Percentiles rank a stretch among this genome's conserved stretches.
Evolutionary conservation across 1,140 invertebrate species (phyloP).

Genomic region (Aphis craccivora): DNA sequence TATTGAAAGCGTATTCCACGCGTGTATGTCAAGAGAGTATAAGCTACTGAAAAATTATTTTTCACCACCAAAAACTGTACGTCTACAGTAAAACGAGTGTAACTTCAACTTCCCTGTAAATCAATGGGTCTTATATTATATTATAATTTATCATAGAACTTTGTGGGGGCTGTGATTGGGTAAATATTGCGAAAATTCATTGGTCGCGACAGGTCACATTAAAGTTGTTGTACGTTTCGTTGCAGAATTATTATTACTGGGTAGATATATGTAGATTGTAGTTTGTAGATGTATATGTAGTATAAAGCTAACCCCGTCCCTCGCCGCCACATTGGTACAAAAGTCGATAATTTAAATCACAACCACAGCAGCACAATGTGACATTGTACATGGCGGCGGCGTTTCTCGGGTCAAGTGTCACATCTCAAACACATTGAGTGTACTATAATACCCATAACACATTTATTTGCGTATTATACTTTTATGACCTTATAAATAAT

Average conservation of each 20-base stretch:
- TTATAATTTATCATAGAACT: neutral
- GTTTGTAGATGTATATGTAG: neutral
- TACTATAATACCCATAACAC: neutral
- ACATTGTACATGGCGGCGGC: neutral
- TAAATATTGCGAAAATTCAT: neutral
- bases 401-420: neutral
- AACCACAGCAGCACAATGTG: neutral
- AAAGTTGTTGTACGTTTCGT: neutral
- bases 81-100: neutral
- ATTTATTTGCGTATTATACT: neutral
- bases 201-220: neutral
- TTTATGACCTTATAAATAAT: neutral
- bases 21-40: neutral
- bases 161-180: neutral
- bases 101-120: fast-evolving
- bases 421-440: neutral
- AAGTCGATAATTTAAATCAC: conserved; percentile 47
- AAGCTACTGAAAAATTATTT: neutral
- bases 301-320: neutral
- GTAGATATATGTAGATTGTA: neutral
- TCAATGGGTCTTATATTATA: neutral
- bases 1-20: neutral
- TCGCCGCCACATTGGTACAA: neutral
- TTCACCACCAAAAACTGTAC: neutral
- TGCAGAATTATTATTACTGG: neutral